phyloP scores from a whole-genome alignment of 2,113 vertebrate species.

The Lontra canadensis region DNA sequence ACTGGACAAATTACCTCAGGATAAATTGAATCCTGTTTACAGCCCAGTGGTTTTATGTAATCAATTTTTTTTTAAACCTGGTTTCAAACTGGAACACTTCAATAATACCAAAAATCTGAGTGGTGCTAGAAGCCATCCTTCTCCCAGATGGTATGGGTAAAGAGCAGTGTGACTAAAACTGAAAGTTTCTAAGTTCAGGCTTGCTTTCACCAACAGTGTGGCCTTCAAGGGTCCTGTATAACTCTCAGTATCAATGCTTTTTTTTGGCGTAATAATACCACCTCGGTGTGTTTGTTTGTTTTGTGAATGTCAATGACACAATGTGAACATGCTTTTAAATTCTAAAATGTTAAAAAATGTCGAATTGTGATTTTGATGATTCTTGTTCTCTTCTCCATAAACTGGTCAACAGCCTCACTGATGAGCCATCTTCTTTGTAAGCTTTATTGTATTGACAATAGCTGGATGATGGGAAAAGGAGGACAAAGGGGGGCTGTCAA shows the following conservation, averaged over 20 bases:
- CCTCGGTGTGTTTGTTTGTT: background rate
- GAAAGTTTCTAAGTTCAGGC: background rate
- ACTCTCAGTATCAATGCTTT: background rate
- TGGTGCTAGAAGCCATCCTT: background rate
- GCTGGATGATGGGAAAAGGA: conserved; percentile 44
- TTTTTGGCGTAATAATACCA: background rate
- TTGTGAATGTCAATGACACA: background rate
- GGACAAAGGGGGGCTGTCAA: conserved; percentile 59
- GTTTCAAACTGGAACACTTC: conserved; percentile 51
- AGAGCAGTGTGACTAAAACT: background rate
- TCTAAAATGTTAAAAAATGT: background rate
- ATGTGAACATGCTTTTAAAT: background rate
- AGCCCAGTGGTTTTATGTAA: conserved; percentile 65
- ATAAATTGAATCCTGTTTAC: conserved; percentile 71
- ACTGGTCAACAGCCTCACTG: background rate
- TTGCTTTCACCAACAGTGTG: background rate
- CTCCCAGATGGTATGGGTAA: background rate
- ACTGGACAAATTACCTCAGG: conserved; percentile 69
- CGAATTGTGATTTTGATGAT: background rate
- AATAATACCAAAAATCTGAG: conserved; percentile 23
- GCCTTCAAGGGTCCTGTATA: background rate
- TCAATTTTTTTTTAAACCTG: conserved; percentile 54
- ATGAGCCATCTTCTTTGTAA: background rate
- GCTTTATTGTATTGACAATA: conserved; percentile 26
- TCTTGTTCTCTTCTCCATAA: background rate